These are phyloP conservation scores for Temnothorax rugatulus DNA, from an alignment of 2,888 invertebrate genomes.

Conservation along the genomic window DNA sequence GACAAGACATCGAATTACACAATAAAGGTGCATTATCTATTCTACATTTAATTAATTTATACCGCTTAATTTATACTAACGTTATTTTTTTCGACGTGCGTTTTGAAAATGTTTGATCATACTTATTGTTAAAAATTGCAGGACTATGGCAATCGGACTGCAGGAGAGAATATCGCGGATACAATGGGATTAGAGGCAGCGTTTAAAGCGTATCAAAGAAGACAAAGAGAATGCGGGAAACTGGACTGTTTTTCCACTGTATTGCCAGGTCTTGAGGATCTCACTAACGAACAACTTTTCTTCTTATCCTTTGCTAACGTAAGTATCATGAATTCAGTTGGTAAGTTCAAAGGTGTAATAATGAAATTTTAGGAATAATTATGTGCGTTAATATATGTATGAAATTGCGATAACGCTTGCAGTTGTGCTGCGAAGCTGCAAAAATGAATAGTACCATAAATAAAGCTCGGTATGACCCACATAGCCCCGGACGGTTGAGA, in stretches of 20 bases:
- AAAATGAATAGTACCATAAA: not conserved
- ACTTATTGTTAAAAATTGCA: slow-evolving; percentile 75
- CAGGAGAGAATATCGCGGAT: slow-evolving; percentile 95
- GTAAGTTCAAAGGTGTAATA: slow-evolving; percentile 68
- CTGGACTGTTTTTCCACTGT: slow-evolving; percentile 37
- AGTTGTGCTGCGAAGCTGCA: slow-evolving; percentile 64
- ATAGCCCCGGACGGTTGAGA: slow-evolving; percentile 50
- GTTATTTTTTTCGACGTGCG: not conserved
- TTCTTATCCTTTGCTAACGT: slow-evolving; percentile 85
- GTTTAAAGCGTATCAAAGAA: slow-evolving; percentile 88
- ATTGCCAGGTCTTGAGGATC: slow-evolving; percentile 83
- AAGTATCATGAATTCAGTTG: slow-evolving; percentile 58
- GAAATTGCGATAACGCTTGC: slow-evolving; percentile 4
- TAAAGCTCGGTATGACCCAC: not conserved
- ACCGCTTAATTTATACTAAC: not conserved
- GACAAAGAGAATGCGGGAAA: slow-evolving; percentile 58
- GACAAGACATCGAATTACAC: not conserved
- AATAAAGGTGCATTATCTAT: not conserved
- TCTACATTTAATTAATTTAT: not conserved
- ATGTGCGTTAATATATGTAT: not conserved
- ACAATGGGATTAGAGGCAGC: slow-evolving; percentile 94
- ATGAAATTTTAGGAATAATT: not conserved
- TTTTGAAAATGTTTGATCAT: not conserved
- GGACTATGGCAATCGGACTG: slow-evolving; percentile 89
- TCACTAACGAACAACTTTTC: slow-evolving; percentile 83